Percentiles rank a stretch among this genome's conserved stretches.
Conservation (phyloP, 2,113 vertebrate genomes). For the Physeter macrocephalus region DNA sequence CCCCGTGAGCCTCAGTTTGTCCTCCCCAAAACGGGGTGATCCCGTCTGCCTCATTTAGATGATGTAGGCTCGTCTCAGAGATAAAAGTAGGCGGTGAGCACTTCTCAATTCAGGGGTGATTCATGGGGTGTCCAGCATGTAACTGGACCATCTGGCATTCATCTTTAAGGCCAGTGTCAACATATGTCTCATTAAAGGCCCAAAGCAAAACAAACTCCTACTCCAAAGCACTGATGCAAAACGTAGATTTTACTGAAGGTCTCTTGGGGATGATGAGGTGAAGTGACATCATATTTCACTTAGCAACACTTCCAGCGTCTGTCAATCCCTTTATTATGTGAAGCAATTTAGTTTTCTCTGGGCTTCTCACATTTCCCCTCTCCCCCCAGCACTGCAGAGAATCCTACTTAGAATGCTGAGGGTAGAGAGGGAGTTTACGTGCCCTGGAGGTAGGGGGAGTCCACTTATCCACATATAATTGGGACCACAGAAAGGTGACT, state of each 20-base stretch:
- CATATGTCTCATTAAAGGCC: not conserved
- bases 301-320: not conserved
- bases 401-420: not conserved
- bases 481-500: not conserved
- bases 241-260: not conserved
- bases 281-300: slow-evolving; percentile 28
- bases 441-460: not conserved
- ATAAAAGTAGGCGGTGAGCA: not conserved
- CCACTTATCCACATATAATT: too few relatives aligned
- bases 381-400: not conserved
- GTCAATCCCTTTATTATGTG: not conserved
- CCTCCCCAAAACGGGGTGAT: not conserved
- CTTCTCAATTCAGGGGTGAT: not conserved
- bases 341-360: not conserved
- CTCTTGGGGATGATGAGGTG: not conserved
- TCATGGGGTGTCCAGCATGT: not conserved
- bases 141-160: not conserved
- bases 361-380: not conserved
- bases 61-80: not conserved
- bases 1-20: not conserved
- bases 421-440: too few relatives aligned
- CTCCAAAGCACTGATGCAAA: not conserved
- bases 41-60: not conserved
- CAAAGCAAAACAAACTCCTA: slow-evolving; percentile 4
- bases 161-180: not conserved